phyloP scores from a whole-genome alignment of 1,140 invertebrate species.

The Hormaphis cornu region DNA sequence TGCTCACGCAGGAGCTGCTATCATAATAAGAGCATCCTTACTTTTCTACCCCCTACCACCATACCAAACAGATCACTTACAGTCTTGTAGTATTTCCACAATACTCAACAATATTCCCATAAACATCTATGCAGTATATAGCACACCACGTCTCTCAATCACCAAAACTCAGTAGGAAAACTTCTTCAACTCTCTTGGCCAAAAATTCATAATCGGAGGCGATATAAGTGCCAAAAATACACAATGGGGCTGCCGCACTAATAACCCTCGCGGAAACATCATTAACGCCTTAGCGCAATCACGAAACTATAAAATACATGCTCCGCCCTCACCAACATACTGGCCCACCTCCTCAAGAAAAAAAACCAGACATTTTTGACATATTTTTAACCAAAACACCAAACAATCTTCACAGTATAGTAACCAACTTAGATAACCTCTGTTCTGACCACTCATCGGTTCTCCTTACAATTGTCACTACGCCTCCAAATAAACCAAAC shows the following conservation, averaged over 20 bases:
- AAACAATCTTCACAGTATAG: neutral
- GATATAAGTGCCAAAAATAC: slow-evolving; percentile 43
- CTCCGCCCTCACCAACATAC: slow-evolving; percentile 6
- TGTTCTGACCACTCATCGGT: neutral
- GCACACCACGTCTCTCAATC: slow-evolving; percentile 39
- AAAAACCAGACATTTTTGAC: neutral
- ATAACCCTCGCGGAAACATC: slow-evolving; percentile 38
- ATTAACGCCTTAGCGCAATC: slow-evolving; percentile 29
- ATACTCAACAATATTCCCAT: slow-evolving; percentile 33
- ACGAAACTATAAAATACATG: neutral
- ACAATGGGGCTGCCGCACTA: slow-evolving; percentile 41
- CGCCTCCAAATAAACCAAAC: neutral
- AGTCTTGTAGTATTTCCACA: slow-evolving; percentile 24
- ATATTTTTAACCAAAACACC: neutral
- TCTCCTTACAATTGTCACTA: neutral
- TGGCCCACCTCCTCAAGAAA: neutral
- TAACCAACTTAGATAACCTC: neutral
- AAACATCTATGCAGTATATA: slow-evolving; percentile 40
- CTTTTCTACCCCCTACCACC: slow-evolving; percentile 33
- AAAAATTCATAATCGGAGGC: slow-evolving; percentile 40
- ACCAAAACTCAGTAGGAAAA: slow-evolving; percentile 37
- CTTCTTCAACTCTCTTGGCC: slow-evolving; percentile 39
- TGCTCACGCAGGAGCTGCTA: slow-evolving; percentile 36
- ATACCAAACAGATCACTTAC: neutral
- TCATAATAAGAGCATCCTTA: slow-evolving; percentile 36